Base-by-base conservation (phyloP, 2,888 invertebrate genomes). In the Cantharis rufa region DNA sequence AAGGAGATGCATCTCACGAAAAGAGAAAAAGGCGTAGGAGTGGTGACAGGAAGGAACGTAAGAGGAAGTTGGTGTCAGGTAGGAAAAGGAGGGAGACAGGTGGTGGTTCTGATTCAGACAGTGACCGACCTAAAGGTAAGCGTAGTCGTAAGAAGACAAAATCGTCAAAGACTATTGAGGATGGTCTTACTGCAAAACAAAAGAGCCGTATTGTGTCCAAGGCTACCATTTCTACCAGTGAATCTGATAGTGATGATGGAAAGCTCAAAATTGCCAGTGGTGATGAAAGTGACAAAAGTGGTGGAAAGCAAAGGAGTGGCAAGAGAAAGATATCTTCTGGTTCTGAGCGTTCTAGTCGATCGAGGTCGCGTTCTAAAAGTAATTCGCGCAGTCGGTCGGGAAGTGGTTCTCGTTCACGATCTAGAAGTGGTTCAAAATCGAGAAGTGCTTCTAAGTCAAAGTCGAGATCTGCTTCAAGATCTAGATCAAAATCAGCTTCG, bases 221-320 rank as follows among this genome's bases (percentile, higher is more conserved):
- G 86, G 98, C 95, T 76, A 97, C 96, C 0, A 98, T 98, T 81
- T 98, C 98, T 0, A 97, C 97, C 0, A 95, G 95, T 79, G 96
- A 96, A 85, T 95, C 95, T 0, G 91, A 91, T 72, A 94, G 94
- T 80, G 93, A 93, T 72, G 89, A 89, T 73, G 85, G 84, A 73
- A 88, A 88, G 79, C 89, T 90, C 75, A 91, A 92, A 84, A 90
- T 91, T 80, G 90, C 89, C 1, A 91, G 91, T 82, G 90, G 91
- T 82, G 90, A 89, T 85, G 89, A 89, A 79, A 89, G 89, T 75
- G 86, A 87, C 71, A 32, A 32, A 13, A 32, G 48, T 0, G 48
- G 48, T 9, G 48, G 13, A 48, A n/a, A 11, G 48, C 13, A 32
- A 32, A 89, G 88, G 9, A 86, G 86, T 66, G 87, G 85, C 10